Base-by-base conservation (phyloP, 1,140 invertebrate species). In the Brachionus sp. region DNA sequence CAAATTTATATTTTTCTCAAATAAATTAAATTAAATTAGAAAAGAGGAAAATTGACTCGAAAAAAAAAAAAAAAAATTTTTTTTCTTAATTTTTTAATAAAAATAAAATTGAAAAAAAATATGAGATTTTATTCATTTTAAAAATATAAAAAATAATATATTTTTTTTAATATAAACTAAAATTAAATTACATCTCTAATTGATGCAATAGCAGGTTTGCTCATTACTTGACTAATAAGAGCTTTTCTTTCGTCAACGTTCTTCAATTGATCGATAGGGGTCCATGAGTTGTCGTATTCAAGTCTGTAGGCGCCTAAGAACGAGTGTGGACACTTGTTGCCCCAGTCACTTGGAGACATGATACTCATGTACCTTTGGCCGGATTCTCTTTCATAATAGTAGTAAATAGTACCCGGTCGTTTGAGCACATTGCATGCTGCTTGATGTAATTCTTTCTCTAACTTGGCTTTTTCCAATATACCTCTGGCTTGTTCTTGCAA, bases 341-440 rank as follows among this genome's bases (percentile, higher is more conserved):
- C 91, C 92, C 93, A 93, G 86, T 93, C 92, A 92, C 92, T 87
- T 46, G 93, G 93, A 83, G 92, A 93, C 9, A 94, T 85, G 89
- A 94, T 92, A 42, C 93, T 93, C 84, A 93, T 92, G 77, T 93
- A 93, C 42, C 86, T 86, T 83, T 89, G 88, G 10, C 88, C 93
- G 5, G 91, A 91, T 70, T 90, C 84, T 87, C 91, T 88, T 86
- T 92, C 85, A 86, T 93, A 94, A 29, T 94, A 88, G 87, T 93
- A 92, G 88, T 94, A 94, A 57, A 92, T 89, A 13, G 91, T 89
- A 1, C 93, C 93, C 46, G 92, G 91, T 75, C 91, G 91, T 87
- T 93, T 93, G 1, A 92, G 87, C 85, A 94, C 92, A 87, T 93
- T 93, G 86, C 93, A 94, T 2, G 92, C 90, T 1, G 91, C 91